Percentiles rank a stretch among this genome's conserved stretches.
phyloP scores from a whole-genome alignment of 2,888 invertebrate species.

The Incurvaria masculella region DNA sequence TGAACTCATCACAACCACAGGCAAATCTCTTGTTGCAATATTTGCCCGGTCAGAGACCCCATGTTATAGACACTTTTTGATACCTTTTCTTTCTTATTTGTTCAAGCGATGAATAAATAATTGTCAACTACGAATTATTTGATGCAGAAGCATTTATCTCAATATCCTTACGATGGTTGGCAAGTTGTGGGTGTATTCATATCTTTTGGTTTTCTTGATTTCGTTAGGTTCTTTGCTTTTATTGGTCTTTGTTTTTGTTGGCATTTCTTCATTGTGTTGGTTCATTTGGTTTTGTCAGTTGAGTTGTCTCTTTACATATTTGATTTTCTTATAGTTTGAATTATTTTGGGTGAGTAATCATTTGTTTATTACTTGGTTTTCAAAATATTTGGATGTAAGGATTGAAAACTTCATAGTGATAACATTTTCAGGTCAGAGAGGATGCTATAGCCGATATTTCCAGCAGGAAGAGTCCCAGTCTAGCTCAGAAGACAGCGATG shows the following conservation, averaged over 20 bases:
- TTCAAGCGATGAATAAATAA: too few relatives aligned
- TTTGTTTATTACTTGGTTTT: background rate
- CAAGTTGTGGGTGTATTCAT: too few relatives aligned
- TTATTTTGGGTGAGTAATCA: background rate
- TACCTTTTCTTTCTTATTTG: too few relatives aligned
- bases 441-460: background rate
- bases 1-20: slow-evolving; percentile 47
- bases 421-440: slow-evolving; percentile 4
- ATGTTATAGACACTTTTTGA: too few relatives aligned
- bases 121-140: too few relatives aligned
- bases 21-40: slow-evolving; percentile 23
- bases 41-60: too few relatives aligned
- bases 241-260: background rate
- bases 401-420: background rate
- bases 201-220: too few relatives aligned
- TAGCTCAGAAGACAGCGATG: slow-evolving; percentile 31
- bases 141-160: too few relatives aligned
- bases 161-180: too few relatives aligned
- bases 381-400: background rate
- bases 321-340: background rate
- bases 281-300: too few relatives aligned
- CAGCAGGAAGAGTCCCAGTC: slow-evolving; percentile 21
- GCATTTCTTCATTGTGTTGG: background rate
- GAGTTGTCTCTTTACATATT: background rate
- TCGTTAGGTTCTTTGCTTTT: background rate